Percentiles rank a stretch among this genome's conserved stretches.
These are phyloP conservation scores for Mirza zaza DNA, from an alignment of 2,113 vertebrate species.

Conservation along the genomic window DNA sequence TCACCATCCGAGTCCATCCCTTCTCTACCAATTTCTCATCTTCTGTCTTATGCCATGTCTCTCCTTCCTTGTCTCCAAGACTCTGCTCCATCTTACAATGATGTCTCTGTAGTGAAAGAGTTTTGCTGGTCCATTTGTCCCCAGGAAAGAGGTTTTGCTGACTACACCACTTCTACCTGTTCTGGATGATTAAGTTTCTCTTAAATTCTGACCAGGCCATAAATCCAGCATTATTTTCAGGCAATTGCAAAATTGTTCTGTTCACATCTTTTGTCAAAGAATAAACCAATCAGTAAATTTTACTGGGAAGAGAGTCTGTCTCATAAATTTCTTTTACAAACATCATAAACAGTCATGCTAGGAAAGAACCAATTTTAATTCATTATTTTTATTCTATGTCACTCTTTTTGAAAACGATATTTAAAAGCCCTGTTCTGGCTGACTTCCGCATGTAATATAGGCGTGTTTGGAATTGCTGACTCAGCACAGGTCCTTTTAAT, in stretches of 20 bases:
- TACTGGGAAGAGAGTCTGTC: constrained; percentile 39
- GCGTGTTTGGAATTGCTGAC: neutral
- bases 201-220: constrained; percentile 44
- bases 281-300: constrained; percentile 70
- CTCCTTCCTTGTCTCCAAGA: neutral
- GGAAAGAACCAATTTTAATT: constrained; percentile 53
- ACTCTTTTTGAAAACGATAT: neutral
- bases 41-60: neutral
- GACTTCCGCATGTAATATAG: neutral
- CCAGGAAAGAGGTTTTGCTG: constrained; percentile 16
- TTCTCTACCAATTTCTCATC: neutral
- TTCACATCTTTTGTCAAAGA: constrained; percentile 68
- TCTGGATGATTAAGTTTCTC: constrained; percentile 56
- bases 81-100: neutral
- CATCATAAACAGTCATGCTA: constrained; percentile 51
- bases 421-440: constrained; percentile 21
- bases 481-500: neutral
- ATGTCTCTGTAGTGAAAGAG: neutral
- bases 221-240: constrained; percentile 71
- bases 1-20: fast-evolving
- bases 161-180: constrained; percentile 22
- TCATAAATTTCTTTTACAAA: constrained; percentile 73
- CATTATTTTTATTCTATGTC: constrained; percentile 55
- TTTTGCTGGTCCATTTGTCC: neutral
- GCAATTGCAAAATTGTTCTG: constrained; percentile 53